A percentile compares a stretch with the other conserved stretches of the same genome.
Evolutionary conservation across 2,888 invertebrate genomes (phyloP).

Genomic region (Notocelia uddmanniana): DNA sequence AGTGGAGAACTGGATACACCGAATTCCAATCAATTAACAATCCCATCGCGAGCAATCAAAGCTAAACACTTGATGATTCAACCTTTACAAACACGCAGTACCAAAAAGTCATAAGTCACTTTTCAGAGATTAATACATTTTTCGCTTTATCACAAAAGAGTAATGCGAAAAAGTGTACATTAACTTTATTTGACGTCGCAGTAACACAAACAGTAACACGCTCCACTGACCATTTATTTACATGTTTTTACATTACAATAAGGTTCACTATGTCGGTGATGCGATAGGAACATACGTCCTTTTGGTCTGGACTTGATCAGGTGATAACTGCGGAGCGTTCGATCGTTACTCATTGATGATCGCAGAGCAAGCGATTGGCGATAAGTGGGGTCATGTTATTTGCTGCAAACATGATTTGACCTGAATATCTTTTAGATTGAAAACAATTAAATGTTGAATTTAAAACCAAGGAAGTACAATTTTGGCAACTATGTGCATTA

Average conservation of each 20-base stretch:
- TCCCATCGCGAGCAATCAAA: slow-evolving; percentile 34
- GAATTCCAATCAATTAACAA: slow-evolving; percentile 28
- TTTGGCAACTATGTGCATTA: not conserved
- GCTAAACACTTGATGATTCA: slow-evolving; percentile 39
- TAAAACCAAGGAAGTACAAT: not conserved
- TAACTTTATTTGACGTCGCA: too few relatives aligned
- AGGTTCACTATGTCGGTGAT: not conserved
- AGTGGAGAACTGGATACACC: slow-evolving; percentile 8
- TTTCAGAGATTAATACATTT: too few relatives aligned
- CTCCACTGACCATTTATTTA: not conserved
- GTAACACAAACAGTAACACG: not conserved
- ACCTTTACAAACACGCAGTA: not conserved
- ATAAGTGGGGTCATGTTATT: slow-evolving; percentile 37
- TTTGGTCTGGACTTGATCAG: not conserved
- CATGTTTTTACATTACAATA: not conserved
- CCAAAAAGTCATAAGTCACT: not conserved
- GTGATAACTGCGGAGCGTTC: slow-evolving; percentile 40
- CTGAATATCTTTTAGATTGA: slow-evolving; percentile 7
- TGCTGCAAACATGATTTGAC: slow-evolving; percentile 2
- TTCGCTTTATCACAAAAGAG: too few relatives aligned
- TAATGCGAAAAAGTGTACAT: too few relatives aligned
- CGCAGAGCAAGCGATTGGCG: slow-evolving; percentile 22
- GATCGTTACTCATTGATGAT: slow-evolving; percentile 21
- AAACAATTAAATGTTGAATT: not conserved
- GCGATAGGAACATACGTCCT: not conserved